These are phyloP conservation scores for Alectoris magna DNA, from an alignment of 2,797 vertebrate species.

Conservation along the genomic window DNA sequence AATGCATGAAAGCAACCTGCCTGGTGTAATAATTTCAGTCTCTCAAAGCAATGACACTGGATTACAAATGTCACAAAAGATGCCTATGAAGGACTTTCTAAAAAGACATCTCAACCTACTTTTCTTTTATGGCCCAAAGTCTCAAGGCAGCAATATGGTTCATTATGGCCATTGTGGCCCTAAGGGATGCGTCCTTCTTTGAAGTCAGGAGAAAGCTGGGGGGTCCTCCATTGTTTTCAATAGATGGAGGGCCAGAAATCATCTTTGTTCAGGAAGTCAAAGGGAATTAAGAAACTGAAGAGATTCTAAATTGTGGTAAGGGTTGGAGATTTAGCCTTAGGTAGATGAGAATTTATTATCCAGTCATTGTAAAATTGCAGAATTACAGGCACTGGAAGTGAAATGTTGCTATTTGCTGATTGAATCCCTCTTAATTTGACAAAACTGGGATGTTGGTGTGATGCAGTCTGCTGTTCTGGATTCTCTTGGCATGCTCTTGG, in stretches of 20 bases:
- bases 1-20: constrained; percentile 41
- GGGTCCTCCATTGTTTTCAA: constrained; percentile 35
- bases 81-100: background rate
- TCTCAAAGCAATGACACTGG: background rate
- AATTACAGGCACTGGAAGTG: background rate
- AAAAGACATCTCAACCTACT: constrained; percentile 37
- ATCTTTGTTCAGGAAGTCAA: constrained; percentile 47
- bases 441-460: background rate
- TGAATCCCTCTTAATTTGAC: background rate
- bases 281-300: constrained; percentile 42
- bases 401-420: background rate
- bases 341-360: background rate
- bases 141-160: background rate
- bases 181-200: constrained; percentile 11
- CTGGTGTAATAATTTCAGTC: constrained; percentile 32
- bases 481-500: rapidly evolving
- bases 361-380: constrained; percentile 10
- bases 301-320: constrained; percentile 37
- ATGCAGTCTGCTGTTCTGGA: background rate
- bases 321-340: background rate
- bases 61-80: constrained; percentile 23
- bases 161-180: background rate
- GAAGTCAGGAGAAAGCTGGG: constrained; percentile 36
- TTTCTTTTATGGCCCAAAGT: constrained; percentile 1
- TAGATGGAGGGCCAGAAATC: constrained; percentile 35